Conservation (phyloP, 1,140 invertebrate species). For the Drosophila hydei region DNA sequence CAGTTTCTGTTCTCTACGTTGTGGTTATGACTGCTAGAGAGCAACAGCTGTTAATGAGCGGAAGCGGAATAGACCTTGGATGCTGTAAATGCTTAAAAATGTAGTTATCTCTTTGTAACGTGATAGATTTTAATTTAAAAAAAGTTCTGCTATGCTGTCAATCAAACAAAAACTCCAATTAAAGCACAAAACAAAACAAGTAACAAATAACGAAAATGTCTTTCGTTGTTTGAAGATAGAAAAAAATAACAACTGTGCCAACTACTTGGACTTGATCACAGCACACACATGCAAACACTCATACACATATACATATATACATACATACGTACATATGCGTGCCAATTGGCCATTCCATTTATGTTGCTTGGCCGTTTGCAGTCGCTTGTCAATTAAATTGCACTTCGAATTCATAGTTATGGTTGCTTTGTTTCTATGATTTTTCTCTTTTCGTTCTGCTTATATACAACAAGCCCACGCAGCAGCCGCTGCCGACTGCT, state of each 20-base stretch:
- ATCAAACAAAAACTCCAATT: slow-evolving; percentile 31
- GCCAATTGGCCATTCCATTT: slow-evolving; percentile 33
- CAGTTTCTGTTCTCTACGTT: slow-evolving; percentile 11
- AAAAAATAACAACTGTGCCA: slow-evolving; percentile 31
- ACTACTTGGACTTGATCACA: slow-evolving; percentile 45
- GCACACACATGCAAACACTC: slow-evolving; percentile 14
- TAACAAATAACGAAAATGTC: slow-evolving; percentile 6
- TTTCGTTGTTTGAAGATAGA: too few species aligned
- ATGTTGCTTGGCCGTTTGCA: slow-evolving; percentile 23
- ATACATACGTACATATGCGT: slow-evolving; percentile 15
- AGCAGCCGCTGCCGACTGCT: background rate
- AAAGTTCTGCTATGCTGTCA: slow-evolving; percentile 29
- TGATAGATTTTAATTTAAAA: slow-evolving; percentile 13
- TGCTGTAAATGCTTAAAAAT: slow-evolving; percentile 4
- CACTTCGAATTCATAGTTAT: slow-evolving; percentile 30
- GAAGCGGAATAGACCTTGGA: slow-evolving; percentile 26
- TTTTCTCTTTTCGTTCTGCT: background rate
- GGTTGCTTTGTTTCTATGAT: slow-evolving; percentile 13
- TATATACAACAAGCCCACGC: background rate
- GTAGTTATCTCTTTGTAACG: background rate
- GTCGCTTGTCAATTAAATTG: slow-evolving; percentile 48
- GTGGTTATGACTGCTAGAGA: slow-evolving; percentile 26
- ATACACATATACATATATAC: slow-evolving; percentile 23
- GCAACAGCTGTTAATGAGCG: slow-evolving; percentile 26
- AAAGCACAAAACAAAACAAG: slow-evolving; percentile 22